These are phyloP conservation scores for Actenoides hombroni DNA, from an alignment of 2,113 vertebrate species.

Conservation along the genomic window DNA sequence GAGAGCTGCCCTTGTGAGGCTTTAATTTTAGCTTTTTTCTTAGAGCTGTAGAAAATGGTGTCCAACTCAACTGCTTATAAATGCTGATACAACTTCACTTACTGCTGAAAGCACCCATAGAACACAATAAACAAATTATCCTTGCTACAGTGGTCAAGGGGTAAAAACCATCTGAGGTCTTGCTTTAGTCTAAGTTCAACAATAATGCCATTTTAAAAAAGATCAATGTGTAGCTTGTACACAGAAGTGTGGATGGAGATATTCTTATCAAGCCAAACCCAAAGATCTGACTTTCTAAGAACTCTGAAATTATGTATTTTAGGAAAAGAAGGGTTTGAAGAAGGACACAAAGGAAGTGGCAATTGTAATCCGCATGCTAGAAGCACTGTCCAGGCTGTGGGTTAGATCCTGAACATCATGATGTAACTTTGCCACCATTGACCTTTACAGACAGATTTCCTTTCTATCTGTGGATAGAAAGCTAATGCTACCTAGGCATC, in stretches of 20 bases:
- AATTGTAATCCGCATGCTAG: not conserved
- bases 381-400: not conserved
- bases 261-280: not conserved
- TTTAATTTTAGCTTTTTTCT: constrained; percentile 18
- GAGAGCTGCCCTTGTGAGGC: not conserved
- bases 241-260: not conserved
- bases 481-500: not conserved
- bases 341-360: not conserved
- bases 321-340: not conserved
- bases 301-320: not conserved
- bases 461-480: not conserved
- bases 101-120: not conserved
- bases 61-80: not conserved
- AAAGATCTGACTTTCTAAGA: not conserved
- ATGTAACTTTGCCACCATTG: not conserved
- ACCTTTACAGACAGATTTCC: not conserved
- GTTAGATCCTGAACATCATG: not conserved
- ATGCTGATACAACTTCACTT: not conserved
- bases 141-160: not conserved
- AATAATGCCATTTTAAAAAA: not conserved
- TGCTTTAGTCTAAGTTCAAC: not conserved
- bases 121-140: not conserved
- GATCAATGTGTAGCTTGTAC: not conserved
- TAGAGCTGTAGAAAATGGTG: not conserved
- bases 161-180: not conserved